Percentiles rank a stretch among this genome's conserved stretches.
Evolutionary conservation across 2,888 invertebrate genomes (phyloP).

Genomic region (Glomeris marginata): DNA sequence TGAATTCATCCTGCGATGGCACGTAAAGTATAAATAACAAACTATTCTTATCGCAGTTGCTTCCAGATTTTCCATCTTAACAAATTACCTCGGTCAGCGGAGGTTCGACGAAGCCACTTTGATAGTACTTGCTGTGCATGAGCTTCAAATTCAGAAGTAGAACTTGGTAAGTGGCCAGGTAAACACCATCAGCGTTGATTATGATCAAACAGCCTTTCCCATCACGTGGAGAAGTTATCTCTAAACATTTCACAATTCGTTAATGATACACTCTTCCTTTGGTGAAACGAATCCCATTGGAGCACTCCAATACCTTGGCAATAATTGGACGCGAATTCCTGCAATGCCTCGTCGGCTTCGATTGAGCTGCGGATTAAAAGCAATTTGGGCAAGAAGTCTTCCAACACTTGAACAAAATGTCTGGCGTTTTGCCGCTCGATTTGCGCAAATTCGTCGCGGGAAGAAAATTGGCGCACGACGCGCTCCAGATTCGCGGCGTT

Average conservation of each 20-base stretch:
- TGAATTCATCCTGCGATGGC: slow-evolving; percentile 58
- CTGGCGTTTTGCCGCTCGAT: slow-evolving; percentile 67
- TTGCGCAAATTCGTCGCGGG: slow-evolving; percentile 18
- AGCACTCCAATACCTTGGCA: slow-evolving; percentile 65
- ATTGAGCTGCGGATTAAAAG: slow-evolving; percentile 60
- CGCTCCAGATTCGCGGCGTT: slow-evolving; percentile 19
- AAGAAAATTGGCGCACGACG: slow-evolving; percentile 17
- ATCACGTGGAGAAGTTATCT: too few species aligned
- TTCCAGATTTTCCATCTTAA: too few species aligned
- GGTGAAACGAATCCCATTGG: neutral
- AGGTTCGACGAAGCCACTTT: slow-evolving; percentile 24
- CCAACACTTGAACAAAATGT: slow-evolving; percentile 61
- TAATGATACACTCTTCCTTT: neutral
- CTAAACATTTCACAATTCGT: slow-evolving; percentile 14
- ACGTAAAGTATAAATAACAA: neutral
- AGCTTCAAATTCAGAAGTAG: slow-evolving; percentile 66
- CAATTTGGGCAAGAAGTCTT: slow-evolving; percentile 58
- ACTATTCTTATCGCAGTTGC: neutral
- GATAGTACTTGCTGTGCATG: slow-evolving; percentile 48
- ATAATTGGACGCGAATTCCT: slow-evolving; percentile 79
- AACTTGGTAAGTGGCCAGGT: slow-evolving; percentile 75
- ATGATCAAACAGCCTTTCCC: slow-evolving; percentile 31
- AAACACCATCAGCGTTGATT: slow-evolving; percentile 90
- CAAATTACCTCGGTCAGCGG: slow-evolving; percentile 38
- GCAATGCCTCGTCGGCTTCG: slow-evolving; percentile 79